Evolutionary conservation across 2,888 invertebrate genomes (phyloP).

Genomic region (Ophioninae sp.): DNA sequence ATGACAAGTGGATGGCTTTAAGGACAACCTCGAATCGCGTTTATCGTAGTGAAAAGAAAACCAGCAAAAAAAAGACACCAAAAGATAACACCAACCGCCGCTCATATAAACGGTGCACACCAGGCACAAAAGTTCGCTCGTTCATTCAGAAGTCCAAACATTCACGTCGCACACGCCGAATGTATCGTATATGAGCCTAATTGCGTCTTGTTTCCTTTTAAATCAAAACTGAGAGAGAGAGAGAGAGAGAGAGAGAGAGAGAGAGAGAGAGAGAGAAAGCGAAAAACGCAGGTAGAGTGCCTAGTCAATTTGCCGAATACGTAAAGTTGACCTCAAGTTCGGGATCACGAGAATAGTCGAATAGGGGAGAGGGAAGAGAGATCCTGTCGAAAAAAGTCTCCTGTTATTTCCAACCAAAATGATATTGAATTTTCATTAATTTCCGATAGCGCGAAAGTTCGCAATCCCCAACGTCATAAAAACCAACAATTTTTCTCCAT

Average conservation of each 20-base stretch:
- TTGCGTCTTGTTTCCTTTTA: conserved; percentile 55
- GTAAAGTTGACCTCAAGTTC: conserved; percentile 51
- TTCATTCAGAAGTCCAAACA: conserved; percentile 26
- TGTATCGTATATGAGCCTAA: conserved; percentile 29
- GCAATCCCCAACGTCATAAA: not conserved
- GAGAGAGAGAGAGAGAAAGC: not conserved
- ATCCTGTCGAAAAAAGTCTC: conserved; percentile 14
- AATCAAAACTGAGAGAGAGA: conserved; percentile 55
- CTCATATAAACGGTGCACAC: not conserved
- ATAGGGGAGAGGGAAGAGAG: conserved; percentile 10
- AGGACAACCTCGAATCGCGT: not conserved
- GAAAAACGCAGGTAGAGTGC: conserved; percentile 66
- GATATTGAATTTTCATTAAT: not conserved
- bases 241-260: conserved; percentile 3
- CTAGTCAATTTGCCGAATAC: conserved; percentile 68
- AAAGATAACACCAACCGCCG: not conserved
- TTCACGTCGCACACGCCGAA: conserved; percentile 36
- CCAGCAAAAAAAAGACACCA: not conserved
- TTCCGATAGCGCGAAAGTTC: not conserved
- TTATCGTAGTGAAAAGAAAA: not conserved
- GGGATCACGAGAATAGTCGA: conserved; percentile 27
- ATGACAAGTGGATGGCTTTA: not conserved
- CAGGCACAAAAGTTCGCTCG: conserved; percentile 48
- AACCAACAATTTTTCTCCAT: not conserved
- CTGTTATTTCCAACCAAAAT: conserved; percentile 27